Conservation (phyloP, 2,888 invertebrate genomes). For the Epistrophe eligans region DNA sequence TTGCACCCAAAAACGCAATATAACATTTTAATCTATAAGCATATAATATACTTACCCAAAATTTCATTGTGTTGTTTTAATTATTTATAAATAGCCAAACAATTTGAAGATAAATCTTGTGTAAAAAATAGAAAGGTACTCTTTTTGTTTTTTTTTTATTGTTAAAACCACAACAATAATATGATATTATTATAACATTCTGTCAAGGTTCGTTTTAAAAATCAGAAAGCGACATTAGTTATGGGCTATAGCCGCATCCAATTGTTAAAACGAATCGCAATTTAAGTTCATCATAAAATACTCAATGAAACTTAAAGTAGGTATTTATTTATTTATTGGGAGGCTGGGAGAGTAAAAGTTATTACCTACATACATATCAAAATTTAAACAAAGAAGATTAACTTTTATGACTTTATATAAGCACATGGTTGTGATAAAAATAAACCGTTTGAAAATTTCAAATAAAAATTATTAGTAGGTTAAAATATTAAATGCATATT, state of each 20-base stretch:
- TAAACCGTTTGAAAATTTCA: too few species aligned
- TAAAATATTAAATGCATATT: too few species aligned
- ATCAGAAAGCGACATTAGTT: neutral
- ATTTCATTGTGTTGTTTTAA: neutral
- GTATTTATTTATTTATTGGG: too few species aligned
- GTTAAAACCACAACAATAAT: neutral
- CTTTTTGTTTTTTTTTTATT: neutral
- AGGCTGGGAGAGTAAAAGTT: too few species aligned
- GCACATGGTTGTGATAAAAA: too few species aligned
- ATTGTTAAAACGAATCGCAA: too few species aligned
- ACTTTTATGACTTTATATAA: too few species aligned
- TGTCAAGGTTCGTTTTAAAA: neutral
- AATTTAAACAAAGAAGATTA: too few species aligned
- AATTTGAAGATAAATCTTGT: neutral
- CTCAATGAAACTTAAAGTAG: too few species aligned
- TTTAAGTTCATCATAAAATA: too few species aligned
- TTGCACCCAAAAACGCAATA: conserved; percentile 3
- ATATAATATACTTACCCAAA: neutral
- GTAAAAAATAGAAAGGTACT: neutral
- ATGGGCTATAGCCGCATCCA: neutral
- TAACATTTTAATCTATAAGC: neutral
- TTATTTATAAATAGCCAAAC: neutral
- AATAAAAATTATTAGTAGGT: too few species aligned
- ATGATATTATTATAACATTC: neutral
- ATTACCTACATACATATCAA: too few species aligned